Base-by-base conservation (phyloP, 1,140 invertebrate species). In the Aphidius ervi region DNA sequence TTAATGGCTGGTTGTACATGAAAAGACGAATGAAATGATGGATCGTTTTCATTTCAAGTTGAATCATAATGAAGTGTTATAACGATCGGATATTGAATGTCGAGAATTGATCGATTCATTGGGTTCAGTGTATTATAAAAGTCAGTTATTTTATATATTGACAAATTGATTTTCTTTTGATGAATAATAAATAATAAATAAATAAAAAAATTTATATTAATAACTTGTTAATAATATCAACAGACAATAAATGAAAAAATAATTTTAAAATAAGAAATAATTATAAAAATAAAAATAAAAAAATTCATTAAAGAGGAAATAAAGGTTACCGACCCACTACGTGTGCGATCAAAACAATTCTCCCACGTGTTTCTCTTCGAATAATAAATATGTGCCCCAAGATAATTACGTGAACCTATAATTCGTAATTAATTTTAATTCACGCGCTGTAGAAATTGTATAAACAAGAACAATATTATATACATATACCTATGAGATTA, bases 371-470 rank as follows among this genome's bases (percentile, higher is more conserved):
- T 64, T 39, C 40, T 40, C 41, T 53, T 31, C n/a, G 48, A 6
- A 50, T 20, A 6, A 50, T 20, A 47, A 43, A 55, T 59, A 31
- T 41, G 43, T 41, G 50, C 9, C 54, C 23, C 46, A 10, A 46
- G 2, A 46, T 65, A 65, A 65, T 65, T 65, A 65, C 63, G 48
- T 43, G 39, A 47, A 50, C 61, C 58, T 61, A 63, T 65, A 63
- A 65, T 65, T 65, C 61, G 61, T 62, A 65, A 65, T 65, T 65
- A 65, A 65, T 63, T 65, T 50, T 65, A 61, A 65, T 65, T 65
- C 54, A 56, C 45, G 53, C 61, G 57, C 43, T 31, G 43, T 43
- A 54, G 9, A 49, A 31, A 31, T 31, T 31, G 23, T 20, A 45
- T 46, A 58, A 62, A 57, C 46, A 48, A 62, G 42, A 16, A n/a